Percentiles rank a stretch among this genome's conserved stretches.
These are phyloP conservation scores for Acanthosepion lycidas DNA, from an alignment of 2,888 invertebrate species.

Conservation along the genomic window DNA sequence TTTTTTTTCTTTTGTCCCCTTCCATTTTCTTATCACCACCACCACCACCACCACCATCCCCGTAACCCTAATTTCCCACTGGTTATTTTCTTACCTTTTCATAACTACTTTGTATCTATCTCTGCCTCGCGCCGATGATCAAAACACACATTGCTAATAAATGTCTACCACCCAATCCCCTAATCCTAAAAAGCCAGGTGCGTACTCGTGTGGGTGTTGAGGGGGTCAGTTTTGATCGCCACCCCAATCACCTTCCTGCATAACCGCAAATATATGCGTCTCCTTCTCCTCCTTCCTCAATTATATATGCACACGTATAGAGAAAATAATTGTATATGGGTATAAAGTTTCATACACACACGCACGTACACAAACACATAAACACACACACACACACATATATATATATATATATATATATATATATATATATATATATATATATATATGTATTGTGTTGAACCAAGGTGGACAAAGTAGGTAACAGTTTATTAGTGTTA, in stretches of 20 bases:
- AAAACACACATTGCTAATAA: background rate
- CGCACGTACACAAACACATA: background rate
- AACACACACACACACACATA: no score
- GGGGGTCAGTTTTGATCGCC: background rate
- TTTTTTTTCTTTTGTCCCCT: background rate
- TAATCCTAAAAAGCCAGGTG: background rate
- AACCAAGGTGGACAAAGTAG: no score
- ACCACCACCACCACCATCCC: background rate
- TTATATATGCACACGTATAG: background rate
- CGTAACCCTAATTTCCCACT: background rate
- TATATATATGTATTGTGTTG: background rate
- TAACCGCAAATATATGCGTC: background rate
- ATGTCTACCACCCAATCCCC: background rate
- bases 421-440: background rate
- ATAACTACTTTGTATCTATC: conserved; percentile 33
- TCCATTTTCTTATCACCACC: background rate
- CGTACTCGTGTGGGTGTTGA: background rate
- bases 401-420: no score
- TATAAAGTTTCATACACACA: background rate
- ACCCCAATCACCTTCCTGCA: background rate
- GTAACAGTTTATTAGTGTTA: no score
- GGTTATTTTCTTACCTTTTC: background rate
- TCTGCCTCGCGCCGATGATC: conserved; percentile 14
- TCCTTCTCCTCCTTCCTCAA: background rate
- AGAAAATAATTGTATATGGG: background rate